Conservation (phyloP, 2,888 invertebrate genomes). For the Auanema freiburgensis region DNA sequence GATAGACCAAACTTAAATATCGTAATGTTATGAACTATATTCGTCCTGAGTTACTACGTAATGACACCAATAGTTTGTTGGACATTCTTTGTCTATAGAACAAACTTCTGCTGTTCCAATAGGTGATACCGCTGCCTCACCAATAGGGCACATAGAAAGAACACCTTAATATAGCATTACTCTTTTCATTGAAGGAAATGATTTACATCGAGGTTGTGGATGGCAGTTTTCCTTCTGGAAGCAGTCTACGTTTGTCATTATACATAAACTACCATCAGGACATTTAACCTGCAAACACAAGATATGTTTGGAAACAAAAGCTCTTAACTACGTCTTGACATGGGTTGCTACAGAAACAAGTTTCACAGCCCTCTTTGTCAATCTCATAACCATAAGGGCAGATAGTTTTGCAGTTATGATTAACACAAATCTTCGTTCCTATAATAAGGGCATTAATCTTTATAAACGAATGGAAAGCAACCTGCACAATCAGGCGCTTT, state of each 20-base stretch:
- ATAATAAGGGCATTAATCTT: background rate
- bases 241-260: conserved; percentile 51
- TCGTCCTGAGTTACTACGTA: conserved; percentile 28
- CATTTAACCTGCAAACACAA: conserved; percentile 37
- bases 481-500: conserved; percentile 42
- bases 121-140: conserved; percentile 37
- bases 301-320: conserved; percentile 5
- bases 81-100: conserved; percentile 37
- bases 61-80: conserved; percentile 50
- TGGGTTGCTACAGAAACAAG: conserved; percentile 55
- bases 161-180: conserved; percentile 33
- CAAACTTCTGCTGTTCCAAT: conserved; percentile 50
- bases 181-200: background rate
- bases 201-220: conserved; percentile 54
- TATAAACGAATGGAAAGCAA: too few relatives aligned
- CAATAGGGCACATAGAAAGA: conserved; percentile 48
- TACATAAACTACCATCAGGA: conserved; percentile 49
- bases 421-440: conserved; percentile 31
- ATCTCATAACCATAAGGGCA: conserved; percentile 49
- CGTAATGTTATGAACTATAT: background rate
- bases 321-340: conserved; percentile 35
- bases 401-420: conserved; percentile 30
- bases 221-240: conserved; percentile 47
- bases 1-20: conserved; percentile 29
- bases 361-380: conserved; percentile 48